phyloP scores from a whole-genome alignment of 2,113 vertebrate species.

The Nasalis larvatus region DNA sequence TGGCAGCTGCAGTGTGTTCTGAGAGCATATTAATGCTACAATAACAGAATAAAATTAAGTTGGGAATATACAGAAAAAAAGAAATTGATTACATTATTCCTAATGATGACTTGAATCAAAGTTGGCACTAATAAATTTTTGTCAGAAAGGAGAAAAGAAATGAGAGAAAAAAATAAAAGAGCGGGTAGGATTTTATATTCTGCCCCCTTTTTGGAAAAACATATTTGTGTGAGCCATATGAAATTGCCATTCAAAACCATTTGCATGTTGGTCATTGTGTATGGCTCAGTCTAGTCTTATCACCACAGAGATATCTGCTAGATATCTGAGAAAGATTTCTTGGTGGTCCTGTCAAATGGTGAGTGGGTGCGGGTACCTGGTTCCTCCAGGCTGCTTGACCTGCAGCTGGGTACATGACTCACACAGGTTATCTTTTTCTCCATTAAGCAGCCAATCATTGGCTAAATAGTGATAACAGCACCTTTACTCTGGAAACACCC shows the following conservation, averaged over 20 bases:
- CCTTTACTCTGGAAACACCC: not conserved
- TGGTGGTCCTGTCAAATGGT: rapidly evolving
- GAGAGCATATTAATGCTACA: rapidly evolving
- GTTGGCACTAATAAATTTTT: too few species aligned
- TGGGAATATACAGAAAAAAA: not conserved
- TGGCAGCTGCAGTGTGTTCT: not conserved
- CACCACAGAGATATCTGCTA: rapidly evolving
- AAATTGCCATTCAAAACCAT: not conserved
- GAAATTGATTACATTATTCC: rapidly evolving
- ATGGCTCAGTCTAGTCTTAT: rapidly evolving
- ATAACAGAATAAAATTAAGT: rapidly evolving
- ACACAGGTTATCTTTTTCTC: not conserved
- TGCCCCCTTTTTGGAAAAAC: not conserved
- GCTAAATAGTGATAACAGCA: rapidly evolving
- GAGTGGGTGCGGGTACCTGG: not conserved
- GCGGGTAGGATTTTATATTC: not conserved
- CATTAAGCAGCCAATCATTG: rapidly evolving
- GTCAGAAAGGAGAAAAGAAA: not conserved
- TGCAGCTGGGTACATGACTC: rapidly evolving
- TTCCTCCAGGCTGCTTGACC: not conserved
- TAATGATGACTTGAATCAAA: not conserved
- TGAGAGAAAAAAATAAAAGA: not conserved
- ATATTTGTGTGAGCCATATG: rapidly evolving
- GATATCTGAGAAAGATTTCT: rapidly evolving
- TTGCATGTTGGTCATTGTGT: rapidly evolving